Evolutionary conservation across 1,140 invertebrate species (phyloP), one percentile per base, ranked within the genome.

Genomic region (Rhopalosiphum padi): DNA sequence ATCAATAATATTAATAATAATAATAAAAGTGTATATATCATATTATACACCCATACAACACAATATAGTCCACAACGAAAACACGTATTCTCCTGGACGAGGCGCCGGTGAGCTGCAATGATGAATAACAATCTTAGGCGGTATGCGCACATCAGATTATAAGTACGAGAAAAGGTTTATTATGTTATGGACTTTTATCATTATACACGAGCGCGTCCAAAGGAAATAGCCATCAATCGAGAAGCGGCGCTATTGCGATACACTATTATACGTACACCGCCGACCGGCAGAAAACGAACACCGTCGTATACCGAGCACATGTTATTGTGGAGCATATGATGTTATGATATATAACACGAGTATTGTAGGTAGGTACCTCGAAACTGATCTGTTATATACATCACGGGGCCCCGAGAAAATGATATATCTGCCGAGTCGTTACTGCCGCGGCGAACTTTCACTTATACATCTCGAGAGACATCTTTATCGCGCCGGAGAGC

Each of bases 401-500:
- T 3, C 60, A 37, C 37, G 37, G 30, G n/a, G 21, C 23, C 0
- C 22, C 15, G 30, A 21, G 43, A 87, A 77, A 77, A 87, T 87
- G 86, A 87, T 87, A 48, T 51, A 87, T 87, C 43, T 46, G 86
- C 18, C 43, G 43, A 48, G 43, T 21, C 86, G 43, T 51, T 87
- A 46, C 41, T 22, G 85, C 30, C 60, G 15, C 7, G 25, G 43
- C 3, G 15, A 87, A 87, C 43, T 48, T 87, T 48, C 86, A 21
- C 43, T 87, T 46, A 35, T n/a, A 77, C 60, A 77, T 87, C 86
- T 48, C 46, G 43, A 35, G 86, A 87, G 43, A 43, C 82, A 43
- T 87, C 86, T 87, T 87, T 87, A 87, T 87, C 86, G 43, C 30
- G 43, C 18, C 86, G 43, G 30, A 87, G 25, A 87, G 1, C 86